A percentile compares a stretch with the other conserved stretches of the same genome.
Evolutionary conservation across 2,113 vertebrate genomes (phyloP).

Genomic region (Ochotona curzoniae): DNA sequence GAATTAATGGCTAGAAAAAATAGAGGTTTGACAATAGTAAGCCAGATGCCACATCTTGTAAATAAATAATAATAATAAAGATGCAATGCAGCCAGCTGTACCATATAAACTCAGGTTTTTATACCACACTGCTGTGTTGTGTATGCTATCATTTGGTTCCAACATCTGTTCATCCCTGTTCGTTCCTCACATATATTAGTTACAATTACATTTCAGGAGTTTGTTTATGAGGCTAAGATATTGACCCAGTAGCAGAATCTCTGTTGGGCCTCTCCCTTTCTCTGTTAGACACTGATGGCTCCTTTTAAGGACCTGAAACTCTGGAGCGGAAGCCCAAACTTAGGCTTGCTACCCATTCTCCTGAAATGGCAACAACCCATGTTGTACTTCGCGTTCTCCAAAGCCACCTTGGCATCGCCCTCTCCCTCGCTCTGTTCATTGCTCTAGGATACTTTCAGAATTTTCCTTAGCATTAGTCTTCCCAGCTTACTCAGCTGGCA

Average conservation of each 20-base stretch:
- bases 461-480: neutral
- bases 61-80: constrained; percentile 80
- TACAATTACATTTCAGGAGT: constrained; percentile 73
- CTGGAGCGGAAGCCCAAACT: neutral
- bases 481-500: neutral
- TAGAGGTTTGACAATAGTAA: constrained; percentile 72
- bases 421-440: neutral
- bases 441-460: neutral
- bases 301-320: neutral
- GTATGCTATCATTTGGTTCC: constrained; percentile 80
- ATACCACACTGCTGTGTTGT: constrained; percentile 75
- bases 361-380: too few relatives aligned
- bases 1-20: constrained; percentile 73
- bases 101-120: constrained; percentile 85
- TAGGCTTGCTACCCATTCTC: neutral
- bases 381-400: neutral
- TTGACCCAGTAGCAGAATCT: constrained; percentile 31
- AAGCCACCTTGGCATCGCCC: neutral
- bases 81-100: constrained; percentile 83
- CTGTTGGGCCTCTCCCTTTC: neutral
- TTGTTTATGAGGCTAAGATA: constrained; percentile 57
- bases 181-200: constrained; percentile 79
- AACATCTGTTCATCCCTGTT: constrained; percentile 85
- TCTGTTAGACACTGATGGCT: neutral
- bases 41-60: constrained; percentile 85